phyloP scores from a whole-genome alignment of 2,113 vertebrate species.

The Emydura subglobosa region DNA sequence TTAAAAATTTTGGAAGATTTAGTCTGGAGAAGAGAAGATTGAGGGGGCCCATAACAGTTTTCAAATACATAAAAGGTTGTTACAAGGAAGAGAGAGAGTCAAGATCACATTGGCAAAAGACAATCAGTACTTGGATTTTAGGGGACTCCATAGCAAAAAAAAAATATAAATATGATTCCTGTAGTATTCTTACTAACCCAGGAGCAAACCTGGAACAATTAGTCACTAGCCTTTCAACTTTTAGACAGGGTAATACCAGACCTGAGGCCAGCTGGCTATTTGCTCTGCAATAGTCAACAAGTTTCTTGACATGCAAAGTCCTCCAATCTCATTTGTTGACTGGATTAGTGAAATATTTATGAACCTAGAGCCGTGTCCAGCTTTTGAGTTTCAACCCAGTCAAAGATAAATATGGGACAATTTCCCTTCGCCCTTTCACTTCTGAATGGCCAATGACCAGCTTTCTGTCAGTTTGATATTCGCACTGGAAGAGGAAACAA shows the following conservation, averaged over 20 bases:
- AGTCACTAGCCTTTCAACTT: slow-evolving; percentile 57
- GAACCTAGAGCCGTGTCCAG: slow-evolving; percentile 34
- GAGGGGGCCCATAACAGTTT: neutral
- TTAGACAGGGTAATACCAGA: slow-evolving; percentile 35
- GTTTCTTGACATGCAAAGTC: slow-evolving; percentile 63
- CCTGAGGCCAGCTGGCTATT: slow-evolving; percentile 60
- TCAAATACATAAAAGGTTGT: neutral
- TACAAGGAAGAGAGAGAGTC: neutral
- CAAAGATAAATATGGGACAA: slow-evolving; percentile 64
- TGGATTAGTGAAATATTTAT: slow-evolving; percentile 49
- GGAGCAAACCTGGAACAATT: slow-evolving; percentile 55
- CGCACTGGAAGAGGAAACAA: slow-evolving; percentile 74
- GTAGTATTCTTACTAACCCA: slow-evolving; percentile 42
- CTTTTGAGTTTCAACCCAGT: slow-evolving; percentile 54
- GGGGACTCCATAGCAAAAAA: neutral
- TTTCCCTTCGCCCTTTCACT: slow-evolving; percentile 66
- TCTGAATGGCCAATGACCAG: slow-evolving; percentile 68
- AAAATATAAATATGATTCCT: slow-evolving; percentile 46
- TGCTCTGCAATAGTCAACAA: slow-evolving; percentile 68
- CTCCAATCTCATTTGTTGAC: slow-evolving; percentile 66
- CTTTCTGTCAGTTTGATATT: slow-evolving; percentile 79
- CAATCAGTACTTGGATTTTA: neutral
- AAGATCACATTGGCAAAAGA: neutral
- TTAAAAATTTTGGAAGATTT: neutral
- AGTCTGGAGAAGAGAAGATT: neutral